Evolutionary conservation across 2,113 vertebrate species (phyloP).

Genomic region (Pterocles gutturalis): DNA sequence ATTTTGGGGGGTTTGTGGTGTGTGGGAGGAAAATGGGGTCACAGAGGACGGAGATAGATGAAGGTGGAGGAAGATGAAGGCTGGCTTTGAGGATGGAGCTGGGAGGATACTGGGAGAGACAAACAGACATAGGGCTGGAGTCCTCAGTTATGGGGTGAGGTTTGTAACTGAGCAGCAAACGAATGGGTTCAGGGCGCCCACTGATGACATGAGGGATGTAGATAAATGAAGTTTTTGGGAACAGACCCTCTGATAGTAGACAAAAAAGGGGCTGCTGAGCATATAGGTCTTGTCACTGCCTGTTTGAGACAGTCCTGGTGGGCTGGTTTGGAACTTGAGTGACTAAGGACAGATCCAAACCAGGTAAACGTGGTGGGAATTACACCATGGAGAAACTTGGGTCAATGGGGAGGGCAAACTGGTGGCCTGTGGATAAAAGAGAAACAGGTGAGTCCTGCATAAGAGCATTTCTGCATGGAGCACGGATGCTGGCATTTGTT

Average conservation of each 20-base stretch:
- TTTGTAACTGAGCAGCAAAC: not conserved
- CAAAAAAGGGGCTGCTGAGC: not conserved
- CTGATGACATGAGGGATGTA: too few relatives aligned
- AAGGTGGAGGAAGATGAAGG: not conserved
- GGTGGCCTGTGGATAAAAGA: fast-evolving
- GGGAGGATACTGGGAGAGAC: not conserved
- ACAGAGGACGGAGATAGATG: not conserved
- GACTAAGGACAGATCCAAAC: not conserved
- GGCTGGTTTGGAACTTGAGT: not conserved
- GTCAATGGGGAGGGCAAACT: not conserved
- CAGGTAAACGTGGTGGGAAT: not conserved
- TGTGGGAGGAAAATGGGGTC: not conserved
- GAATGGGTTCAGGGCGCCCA: not conserved
- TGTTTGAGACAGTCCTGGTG: not conserved
- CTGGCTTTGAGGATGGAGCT: not conserved
- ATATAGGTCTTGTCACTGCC: not conserved
- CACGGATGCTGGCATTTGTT: not conserved
- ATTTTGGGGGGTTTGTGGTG: not conserved
- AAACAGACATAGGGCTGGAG: not conserved
- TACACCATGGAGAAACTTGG: not conserved
- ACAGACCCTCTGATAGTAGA: not conserved
- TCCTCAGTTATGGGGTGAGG: not conserved
- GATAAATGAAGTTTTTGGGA: not conserved
- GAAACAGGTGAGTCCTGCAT: not conserved
- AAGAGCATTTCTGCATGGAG: not conserved